Evolutionary conservation across 2,797 vertebrate genomes (phyloP).

Genomic region (Gorsachius magnificus): DNA sequence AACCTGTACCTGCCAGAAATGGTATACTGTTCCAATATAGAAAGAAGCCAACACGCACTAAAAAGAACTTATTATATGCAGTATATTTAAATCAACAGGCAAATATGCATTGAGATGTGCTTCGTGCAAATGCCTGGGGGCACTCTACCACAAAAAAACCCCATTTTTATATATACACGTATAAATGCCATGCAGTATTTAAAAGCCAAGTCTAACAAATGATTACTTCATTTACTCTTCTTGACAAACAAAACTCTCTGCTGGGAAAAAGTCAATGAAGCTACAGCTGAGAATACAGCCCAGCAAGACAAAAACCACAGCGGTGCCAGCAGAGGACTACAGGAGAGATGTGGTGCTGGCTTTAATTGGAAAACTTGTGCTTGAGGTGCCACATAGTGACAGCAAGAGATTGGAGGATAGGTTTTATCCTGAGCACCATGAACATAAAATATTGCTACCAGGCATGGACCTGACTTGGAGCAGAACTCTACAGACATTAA

Average conservation of each 20-base stretch:
- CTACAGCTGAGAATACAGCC: not conserved
- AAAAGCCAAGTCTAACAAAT: slow-evolving; percentile 47
- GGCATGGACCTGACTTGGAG: not conserved
- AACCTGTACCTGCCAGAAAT: not conserved
- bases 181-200: slow-evolving; percentile 68
- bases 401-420: not conserved
- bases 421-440: slow-evolving; percentile 59
- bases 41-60: slow-evolving; percentile 23
- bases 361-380: slow-evolving; percentile 59
- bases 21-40: slow-evolving; percentile 2
- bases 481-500: not conserved
- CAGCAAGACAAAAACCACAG: not conserved
- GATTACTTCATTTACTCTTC: slow-evolving; percentile 44
- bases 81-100: slow-evolving; percentile 69
- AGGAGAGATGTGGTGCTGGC: not conserved
- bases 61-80: slow-evolving; percentile 37
- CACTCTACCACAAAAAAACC: slow-evolving; percentile 50
- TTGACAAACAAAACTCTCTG: slow-evolving; percentile 37
- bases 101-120: slow-evolving; percentile 50
- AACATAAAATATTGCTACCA: slow-evolving; percentile 61
- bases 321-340: not conserved
- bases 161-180: slow-evolving; percentile 41
- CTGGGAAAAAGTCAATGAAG: not conserved
- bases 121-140: slow-evolving; percentile 57
- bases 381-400: slow-evolving; percentile 58